Evolutionary conservation across 2,888 invertebrate species (phyloP).

Genomic region (Cepaea hortensis): DNA sequence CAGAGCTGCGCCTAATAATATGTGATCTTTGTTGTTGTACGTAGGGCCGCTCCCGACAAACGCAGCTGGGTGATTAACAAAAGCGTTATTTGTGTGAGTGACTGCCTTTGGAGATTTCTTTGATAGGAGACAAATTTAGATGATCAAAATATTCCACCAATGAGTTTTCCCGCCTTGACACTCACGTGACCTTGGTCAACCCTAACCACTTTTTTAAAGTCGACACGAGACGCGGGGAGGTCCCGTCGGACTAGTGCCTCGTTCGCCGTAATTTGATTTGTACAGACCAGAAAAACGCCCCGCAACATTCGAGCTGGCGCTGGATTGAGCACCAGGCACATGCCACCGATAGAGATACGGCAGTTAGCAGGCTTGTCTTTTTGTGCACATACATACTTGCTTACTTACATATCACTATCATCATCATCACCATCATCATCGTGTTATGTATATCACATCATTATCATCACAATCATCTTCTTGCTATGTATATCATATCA

Average conservation of each 20-base stretch:
- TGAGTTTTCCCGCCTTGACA: slow-evolving; percentile 28
- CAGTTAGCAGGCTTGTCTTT: too few relatives aligned
- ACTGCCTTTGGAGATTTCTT: slow-evolving; percentile 2
- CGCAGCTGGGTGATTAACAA: not conserved
- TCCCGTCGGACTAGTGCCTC: slow-evolving; percentile 15
- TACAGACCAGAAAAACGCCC: not conserved
- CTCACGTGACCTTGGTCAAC: slow-evolving; percentile 29
- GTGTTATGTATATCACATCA: too few relatives aligned
- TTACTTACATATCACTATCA: too few relatives aligned
- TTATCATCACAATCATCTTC: too few relatives aligned
- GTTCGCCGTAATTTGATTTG: slow-evolving; percentile 32
- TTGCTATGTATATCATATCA: too few relatives aligned
- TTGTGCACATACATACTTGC: too few relatives aligned
- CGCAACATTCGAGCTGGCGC: slow-evolving; percentile 17
- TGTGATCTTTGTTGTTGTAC: not conserved
- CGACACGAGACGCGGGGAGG: slow-evolving; percentile 3
- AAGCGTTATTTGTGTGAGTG: not conserved
- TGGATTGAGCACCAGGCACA: not conserved
- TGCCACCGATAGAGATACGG: not conserved
- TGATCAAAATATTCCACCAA: slow-evolving; percentile 31
- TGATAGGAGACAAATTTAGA: slow-evolving; percentile 18
- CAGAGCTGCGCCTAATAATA: not conserved
- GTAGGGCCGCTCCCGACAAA: not conserved
- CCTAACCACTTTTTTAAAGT: slow-evolving; percentile 18
- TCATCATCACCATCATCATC: too few relatives aligned